Percentiles rank a stretch among this genome's conserved stretches.
These are phyloP conservation scores for Petrolisthes cinctipes DNA, from an alignment of 2,888 invertebrate genomes.

Conservation along the genomic window DNA sequence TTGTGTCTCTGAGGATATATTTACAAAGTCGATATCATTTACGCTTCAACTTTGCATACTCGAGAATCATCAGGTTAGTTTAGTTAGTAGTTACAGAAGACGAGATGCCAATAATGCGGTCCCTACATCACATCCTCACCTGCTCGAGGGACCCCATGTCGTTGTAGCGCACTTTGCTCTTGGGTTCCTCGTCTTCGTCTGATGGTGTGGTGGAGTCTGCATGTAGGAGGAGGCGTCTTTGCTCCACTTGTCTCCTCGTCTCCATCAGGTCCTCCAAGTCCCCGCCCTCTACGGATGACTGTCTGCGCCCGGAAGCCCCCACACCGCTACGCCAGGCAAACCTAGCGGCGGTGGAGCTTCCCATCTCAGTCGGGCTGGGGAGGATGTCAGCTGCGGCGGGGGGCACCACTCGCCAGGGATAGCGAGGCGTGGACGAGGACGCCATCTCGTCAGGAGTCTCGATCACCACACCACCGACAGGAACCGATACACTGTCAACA, in stretches of 20 bases:
- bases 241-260: slow-evolving; percentile 52
- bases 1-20: neutral
- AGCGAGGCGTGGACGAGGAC: neutral
- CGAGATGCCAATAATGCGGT: too few relatives aligned
- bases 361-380: slow-evolving; percentile 4
- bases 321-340: slow-evolving; percentile 34
- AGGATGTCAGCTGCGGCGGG: neutral
- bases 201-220: slow-evolving; percentile 62
- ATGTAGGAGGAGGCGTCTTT: slow-evolving; percentile 48
- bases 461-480: neutral
- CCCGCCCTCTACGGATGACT: slow-evolving; percentile 57
- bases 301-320: slow-evolving; percentile 29
- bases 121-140: slow-evolving; percentile 56
- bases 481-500: neutral
- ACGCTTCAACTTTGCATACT: too few relatives aligned
- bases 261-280: slow-evolving; percentile 62
- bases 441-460: neutral
- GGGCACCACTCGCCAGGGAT: neutral
- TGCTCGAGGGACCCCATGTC: slow-evolving; percentile 73
- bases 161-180: slow-evolving; percentile 71
- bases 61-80: too few relatives aligned
- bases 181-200: slow-evolving; percentile 67
- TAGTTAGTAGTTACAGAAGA: too few relatives aligned
- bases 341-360: slow-evolving; percentile 8
- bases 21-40: neutral